Percentiles rank a stretch among this genome's conserved stretches.
Conservation (phyloP, 1,140 invertebrate species). For the Archegozetes longisetosus region DNA sequence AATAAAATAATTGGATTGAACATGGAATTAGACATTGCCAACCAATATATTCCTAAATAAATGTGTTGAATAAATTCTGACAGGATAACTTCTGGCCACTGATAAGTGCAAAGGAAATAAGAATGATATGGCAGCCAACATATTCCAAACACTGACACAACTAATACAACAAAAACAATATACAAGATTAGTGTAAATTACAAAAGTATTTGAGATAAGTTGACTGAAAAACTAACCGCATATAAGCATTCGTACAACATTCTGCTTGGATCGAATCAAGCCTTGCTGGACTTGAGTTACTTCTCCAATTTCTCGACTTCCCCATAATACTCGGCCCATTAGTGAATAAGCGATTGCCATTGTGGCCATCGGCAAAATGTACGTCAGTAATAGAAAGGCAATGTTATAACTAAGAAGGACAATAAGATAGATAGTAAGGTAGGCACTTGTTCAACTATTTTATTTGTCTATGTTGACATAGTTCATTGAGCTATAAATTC, state of each 20-base stretch:
- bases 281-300: neutral
- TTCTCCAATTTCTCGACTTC: conserved; percentile 72
- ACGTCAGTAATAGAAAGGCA: conserved; percentile 65
- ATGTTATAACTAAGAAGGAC: conserved; percentile 58
- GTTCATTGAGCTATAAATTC: neutral
- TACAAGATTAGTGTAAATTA: neutral
- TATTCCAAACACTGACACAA: conserved; percentile 62
- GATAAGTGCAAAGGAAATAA: conserved; percentile 67
- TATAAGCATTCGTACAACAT: conserved; percentile 10
- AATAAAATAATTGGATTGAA: conserved; percentile 12
- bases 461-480: neutral
- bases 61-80: conserved; percentile 49
- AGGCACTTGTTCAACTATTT: neutral
- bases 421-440: neutral
- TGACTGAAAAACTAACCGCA: conserved; percentile 6
- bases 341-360: conserved; percentile 71
- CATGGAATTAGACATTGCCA: conserved; percentile 88
- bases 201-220: neutral
- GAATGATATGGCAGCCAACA: conserved; percentile 74
- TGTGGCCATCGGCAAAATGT: conserved; percentile 66
- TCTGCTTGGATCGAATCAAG: conserved; percentile 9
- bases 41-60: conserved; percentile 77
- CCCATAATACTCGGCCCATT: conserved; percentile 72
- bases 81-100: conserved; percentile 23
- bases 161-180: conserved; percentile 39